Percentiles rank a stretch among this genome's conserved stretches.
These are phyloP conservation scores for Diplolepis rosae DNA, from an alignment of 2,888 invertebrate genomes.

Conservation along the genomic window DNA sequence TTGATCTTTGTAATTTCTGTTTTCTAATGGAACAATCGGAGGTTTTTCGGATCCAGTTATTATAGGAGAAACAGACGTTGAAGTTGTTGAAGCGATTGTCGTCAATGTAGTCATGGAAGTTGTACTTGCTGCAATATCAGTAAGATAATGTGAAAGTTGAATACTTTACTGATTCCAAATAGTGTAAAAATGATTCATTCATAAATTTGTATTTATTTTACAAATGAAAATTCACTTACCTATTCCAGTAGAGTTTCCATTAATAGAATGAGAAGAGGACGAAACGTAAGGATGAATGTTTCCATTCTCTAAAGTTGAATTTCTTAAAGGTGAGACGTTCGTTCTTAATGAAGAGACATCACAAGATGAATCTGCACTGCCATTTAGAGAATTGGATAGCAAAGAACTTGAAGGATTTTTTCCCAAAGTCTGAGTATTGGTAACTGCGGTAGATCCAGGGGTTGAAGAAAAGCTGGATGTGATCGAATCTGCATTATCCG, in stretches of 20 bases:
- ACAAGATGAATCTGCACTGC: conserved; percentile 48
- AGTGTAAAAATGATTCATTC: neutral
- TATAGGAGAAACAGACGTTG: conserved; percentile 41
- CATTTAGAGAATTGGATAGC: conserved; percentile 52
- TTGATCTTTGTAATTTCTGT: conserved; percentile 78
- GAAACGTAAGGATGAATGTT: conserved; percentile 46
- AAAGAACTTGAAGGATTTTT: conserved; percentile 59
- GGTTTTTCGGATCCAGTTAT: conserved; percentile 61
- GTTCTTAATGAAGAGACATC: conserved; percentile 47
- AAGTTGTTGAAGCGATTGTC: conserved; percentile 29
- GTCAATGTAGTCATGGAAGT: conserved; percentile 31
- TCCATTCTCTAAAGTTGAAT: conserved; percentile 60
- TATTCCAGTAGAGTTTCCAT: conserved; percentile 42
- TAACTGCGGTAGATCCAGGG: conserved; percentile 44
- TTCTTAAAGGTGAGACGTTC: conserved; percentile 56
- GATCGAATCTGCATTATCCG: conserved; percentile 52
- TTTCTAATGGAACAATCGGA: conserved; percentile 62
- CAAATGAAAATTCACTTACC: conserved; percentile 4
- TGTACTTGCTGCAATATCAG: conserved; percentile 39
- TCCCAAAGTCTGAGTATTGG: conserved; percentile 34
- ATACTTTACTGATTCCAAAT: neutral
- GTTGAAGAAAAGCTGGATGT: conserved; percentile 53
- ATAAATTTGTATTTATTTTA: neutral
- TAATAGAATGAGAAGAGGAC: conserved; percentile 51
- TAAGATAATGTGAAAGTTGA: too few species aligned